These are phyloP conservation scores for Brachionus calyciflorus DNA, from an alignment of 1,140 invertebrate genomes.

Conservation along the genomic window DNA sequence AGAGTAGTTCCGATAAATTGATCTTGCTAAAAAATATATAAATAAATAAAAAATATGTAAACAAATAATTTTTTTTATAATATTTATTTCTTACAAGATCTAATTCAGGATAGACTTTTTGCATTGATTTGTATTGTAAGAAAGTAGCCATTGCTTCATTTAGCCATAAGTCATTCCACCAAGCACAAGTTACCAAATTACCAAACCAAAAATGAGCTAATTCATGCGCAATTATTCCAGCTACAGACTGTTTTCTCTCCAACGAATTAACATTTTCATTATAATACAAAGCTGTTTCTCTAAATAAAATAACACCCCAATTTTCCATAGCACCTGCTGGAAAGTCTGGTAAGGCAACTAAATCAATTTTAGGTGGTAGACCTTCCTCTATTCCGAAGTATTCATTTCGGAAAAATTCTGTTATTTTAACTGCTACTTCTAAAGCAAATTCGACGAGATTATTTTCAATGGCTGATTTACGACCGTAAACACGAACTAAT, in stretches of 20 bases:
- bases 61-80: neutral
- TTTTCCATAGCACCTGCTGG: slow-evolving; percentile 76
- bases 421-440: neutral
- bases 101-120: slow-evolving; percentile 14
- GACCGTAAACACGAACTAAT: slow-evolving; percentile 1
- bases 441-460: slow-evolving; percentile 7
- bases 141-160: slow-evolving; percentile 45
- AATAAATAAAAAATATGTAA: neutral
- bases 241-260: slow-evolving; percentile 13
- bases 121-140: slow-evolving; percentile 31
- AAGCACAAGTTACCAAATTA: slow-evolving; percentile 47
- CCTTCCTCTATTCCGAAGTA: slow-evolving; percentile 8
- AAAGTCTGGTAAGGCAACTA: slow-evolving; percentile 20
- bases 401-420: slow-evolving; percentile 1
- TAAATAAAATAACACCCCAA: slow-evolving; percentile 64
- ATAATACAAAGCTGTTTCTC: slow-evolving; percentile 48
- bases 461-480: slow-evolving; percentile 42
- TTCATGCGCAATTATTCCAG: slow-evolving; percentile 38
- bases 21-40: neutral
- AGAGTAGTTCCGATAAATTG: slow-evolving; percentile 30
- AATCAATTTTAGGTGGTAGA: slow-evolving; percentile 44
- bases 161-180: slow-evolving; percentile 42
- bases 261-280: slow-evolving; percentile 19
- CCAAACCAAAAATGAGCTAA: slow-evolving; percentile 49
- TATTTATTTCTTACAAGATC: slow-evolving; percentile 10